Evolutionary conservation across 2,888 invertebrate genomes (phyloP), one percentile per base, ranked within the genome.

Genomic region (Pyrrhia umbra): DNA sequence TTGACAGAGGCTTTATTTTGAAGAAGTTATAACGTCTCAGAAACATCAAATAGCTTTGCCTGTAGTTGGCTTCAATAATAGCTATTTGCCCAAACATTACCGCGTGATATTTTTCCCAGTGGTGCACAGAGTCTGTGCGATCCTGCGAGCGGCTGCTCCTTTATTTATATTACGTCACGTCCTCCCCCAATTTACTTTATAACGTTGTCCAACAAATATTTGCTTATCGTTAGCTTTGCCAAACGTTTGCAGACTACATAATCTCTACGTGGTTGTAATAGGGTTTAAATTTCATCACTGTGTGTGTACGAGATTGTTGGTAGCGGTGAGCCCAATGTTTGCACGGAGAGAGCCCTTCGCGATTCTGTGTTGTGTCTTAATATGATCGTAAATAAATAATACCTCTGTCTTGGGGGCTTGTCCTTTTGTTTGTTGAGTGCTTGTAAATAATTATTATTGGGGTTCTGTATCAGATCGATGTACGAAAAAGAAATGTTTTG

Each of bases 181-280:
- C 81, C 77, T 81, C 76, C 85, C 88, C 85, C 81, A 84, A 81
- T 87, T 89, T 89, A 84, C 87, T 80, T 81, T 88, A 86, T 85
- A 85, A 85, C 86, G 82, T 85, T 84, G 85, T 85, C 82, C 73
- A 51, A 43, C 87, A 91, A 92, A 92, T 88, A 88, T 93, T 92
- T 91, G 88, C 77, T 75, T 81, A 82, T 92, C 88, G 89, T 91
- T 92, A 90, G 85, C 83, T 68, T 64, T 65, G 58, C 68, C 56
- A 52, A 64, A 62, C 56, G 49, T 65, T 66, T 64, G 27, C 58
- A 13, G 45, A 16, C 43, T 40, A 55, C 39, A 50, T 59, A 58
- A 73, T 56, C 68, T 68, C 56, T 71, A 64, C 40, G 15, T 50
- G 64, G 46, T 52, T 25, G 25, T 43, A 45, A 56, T 67, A 67